phyloP scores from a whole-genome alignment of 2,113 vertebrate genomes.

The Bungarus multicinctus region DNA sequence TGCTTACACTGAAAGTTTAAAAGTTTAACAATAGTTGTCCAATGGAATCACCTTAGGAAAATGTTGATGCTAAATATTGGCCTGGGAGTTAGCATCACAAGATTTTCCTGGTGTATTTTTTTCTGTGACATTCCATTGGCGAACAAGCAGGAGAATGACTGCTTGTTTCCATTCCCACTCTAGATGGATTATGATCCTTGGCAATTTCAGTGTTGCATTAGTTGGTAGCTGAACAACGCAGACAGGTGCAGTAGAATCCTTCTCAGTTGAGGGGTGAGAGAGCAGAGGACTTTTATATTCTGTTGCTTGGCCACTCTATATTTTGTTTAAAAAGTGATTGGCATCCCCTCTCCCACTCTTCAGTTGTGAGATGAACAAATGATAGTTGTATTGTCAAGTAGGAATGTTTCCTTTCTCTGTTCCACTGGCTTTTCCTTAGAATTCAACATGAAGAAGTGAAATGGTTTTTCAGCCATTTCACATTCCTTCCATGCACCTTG shows the following conservation, averaged over 20 bases:
- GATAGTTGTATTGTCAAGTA: not conserved
- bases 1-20: not conserved
- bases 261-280: not conserved
- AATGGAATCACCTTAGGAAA: not conserved
- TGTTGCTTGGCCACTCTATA: not conserved
- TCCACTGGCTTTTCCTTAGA: not conserved
- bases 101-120: not conserved
- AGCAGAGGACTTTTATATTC: not conserved
- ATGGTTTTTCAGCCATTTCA: not conserved
- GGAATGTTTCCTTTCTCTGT: not conserved
- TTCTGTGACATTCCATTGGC: not conserved
- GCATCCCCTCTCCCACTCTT: not conserved
- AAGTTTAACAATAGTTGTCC: not conserved
- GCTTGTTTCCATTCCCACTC: not conserved
- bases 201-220: not conserved
- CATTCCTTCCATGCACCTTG: not conserved
- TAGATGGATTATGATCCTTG: not conserved
- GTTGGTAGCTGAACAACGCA: not conserved
- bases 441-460: not conserved
- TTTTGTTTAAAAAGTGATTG: not conserved
- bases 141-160: not conserved
- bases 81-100: not conserved
- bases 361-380: not conserved
- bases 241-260: not conserved
- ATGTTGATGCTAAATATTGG: not conserved